Conservation (phyloP, 2,888 invertebrate genomes). For the Melikaiella ostensackeni region DNA sequence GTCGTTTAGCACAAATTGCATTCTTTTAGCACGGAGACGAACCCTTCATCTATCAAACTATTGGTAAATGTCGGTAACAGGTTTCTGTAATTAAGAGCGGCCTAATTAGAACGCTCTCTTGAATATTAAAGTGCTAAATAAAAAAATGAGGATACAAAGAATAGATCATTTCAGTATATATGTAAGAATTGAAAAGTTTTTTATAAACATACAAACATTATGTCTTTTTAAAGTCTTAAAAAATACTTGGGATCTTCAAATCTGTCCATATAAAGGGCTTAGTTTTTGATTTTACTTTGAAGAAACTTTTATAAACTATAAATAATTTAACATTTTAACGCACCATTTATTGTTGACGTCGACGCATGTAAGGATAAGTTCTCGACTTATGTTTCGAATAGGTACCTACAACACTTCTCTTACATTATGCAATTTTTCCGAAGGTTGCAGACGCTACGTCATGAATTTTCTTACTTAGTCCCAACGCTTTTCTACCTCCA, state of each 20-base stretch:
- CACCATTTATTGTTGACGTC: background rate
- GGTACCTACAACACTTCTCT: slow-evolving; percentile 34
- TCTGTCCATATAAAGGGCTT: background rate
- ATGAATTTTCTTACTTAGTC: slow-evolving; percentile 23
- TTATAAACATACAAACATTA: too few species aligned
- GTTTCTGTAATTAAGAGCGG: too few species aligned
- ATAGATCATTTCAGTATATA: too few species aligned
- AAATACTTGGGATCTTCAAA: background rate
- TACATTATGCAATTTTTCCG: slow-evolving; percentile 40
- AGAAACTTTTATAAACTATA: background rate
- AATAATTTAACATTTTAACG: background rate
- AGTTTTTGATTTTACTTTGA: background rate
- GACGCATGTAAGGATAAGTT: background rate
- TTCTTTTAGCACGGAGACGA: too few species aligned
- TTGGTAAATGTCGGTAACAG: too few species aligned
- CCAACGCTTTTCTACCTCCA: background rate
- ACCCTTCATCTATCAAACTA: too few species aligned
- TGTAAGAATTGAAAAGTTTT: too few species aligned
- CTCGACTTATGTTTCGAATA: slow-evolving; percentile 15
- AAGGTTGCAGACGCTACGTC: slow-evolving; percentile 23
- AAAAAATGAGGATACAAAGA: too few species aligned
- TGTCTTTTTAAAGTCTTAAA: too few species aligned
- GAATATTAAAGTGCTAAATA: too few species aligned
- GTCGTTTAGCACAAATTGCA: too few species aligned
- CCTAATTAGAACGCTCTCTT: too few species aligned